These are phyloP conservation scores for Peromyscus californicus DNA, from an alignment of 2,113 vertebrate species.

Conservation along the genomic window DNA sequence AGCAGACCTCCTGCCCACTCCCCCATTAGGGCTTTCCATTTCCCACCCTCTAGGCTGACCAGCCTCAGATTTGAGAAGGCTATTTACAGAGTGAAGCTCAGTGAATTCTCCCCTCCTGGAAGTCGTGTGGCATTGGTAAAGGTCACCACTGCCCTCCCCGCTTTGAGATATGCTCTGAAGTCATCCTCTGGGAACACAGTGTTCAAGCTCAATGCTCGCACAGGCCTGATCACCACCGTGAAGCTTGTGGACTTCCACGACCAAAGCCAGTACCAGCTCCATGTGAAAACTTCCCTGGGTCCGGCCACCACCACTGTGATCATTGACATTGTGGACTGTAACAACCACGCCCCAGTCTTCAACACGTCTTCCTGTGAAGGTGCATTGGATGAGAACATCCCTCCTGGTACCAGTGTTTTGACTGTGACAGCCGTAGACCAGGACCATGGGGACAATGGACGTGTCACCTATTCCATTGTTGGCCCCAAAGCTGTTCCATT, in stretches of 20 bases:
- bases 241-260: constrained; percentile 90
- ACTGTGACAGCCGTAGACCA: constrained; percentile 91
- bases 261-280: constrained; percentile 91
- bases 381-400: constrained; percentile 93
- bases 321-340: constrained; percentile 93
- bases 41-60: constrained; percentile 88
- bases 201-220: constrained; percentile 93
- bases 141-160: constrained; percentile 83
- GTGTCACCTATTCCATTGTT: constrained; percentile 93
- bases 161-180: constrained; percentile 91
- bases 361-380: constrained; percentile 89
- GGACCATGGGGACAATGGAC: constrained; percentile 93
- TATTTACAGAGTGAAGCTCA: constrained; percentile 91
- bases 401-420: constrained; percentile 93
- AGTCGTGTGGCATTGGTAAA: constrained; percentile 91
- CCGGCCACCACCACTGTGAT: constrained; percentile 88
- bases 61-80: constrained; percentile 91
- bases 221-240: constrained; percentile 93
- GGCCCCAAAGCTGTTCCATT: constrained; percentile 91
- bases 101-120: constrained; percentile 94
- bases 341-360: constrained; percentile 94
- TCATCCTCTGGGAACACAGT: constrained; percentile 86
- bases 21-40: constrained; percentile 88
- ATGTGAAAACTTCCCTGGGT: constrained; percentile 88
- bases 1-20: constrained; percentile 89